phyloP scores from a whole-genome alignment of 2,113 vertebrate genomes.

The Pongo pygmaeus region DNA sequence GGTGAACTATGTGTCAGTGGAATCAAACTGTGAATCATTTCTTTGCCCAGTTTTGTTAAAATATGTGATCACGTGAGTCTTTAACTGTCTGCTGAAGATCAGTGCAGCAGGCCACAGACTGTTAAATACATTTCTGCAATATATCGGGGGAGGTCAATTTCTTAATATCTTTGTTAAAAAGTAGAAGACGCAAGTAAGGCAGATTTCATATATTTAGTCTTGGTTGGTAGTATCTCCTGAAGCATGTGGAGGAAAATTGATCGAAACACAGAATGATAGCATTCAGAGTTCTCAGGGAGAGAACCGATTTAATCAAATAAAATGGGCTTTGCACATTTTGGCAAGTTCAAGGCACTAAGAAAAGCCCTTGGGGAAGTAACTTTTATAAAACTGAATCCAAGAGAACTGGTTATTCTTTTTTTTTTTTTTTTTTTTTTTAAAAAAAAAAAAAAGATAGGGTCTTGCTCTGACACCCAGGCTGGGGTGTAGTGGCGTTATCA shows the following conservation, averaged over 20 bases:
- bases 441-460: no score
- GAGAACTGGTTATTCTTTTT: neutral
- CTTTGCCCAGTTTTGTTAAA: conserved; percentile 19
- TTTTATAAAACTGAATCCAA: neutral
- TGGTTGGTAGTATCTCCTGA: conserved; percentile 39
- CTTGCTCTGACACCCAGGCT: no score
- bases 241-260: neutral
- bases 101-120: neutral
- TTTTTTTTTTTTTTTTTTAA: no score
- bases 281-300: conserved; percentile 28
- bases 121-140: conserved; percentile 31
- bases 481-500: no score
- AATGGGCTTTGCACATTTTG: conserved; percentile 17
- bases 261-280: neutral
- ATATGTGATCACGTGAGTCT: conserved; percentile 2
- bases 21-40: conserved; percentile 26
- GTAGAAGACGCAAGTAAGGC: neutral
- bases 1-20: neutral
- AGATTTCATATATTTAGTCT: conserved; percentile 31
- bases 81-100: conserved; percentile 18
- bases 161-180: conserved; percentile 23
- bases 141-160: neutral
- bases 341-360: neutral
- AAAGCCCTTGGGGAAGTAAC: neutral
- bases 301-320: conserved; percentile 18